These are phyloP conservation scores for Microplitis deprimator DNA, from an alignment of 2,888 invertebrate species.

Conservation along the genomic window DNA sequence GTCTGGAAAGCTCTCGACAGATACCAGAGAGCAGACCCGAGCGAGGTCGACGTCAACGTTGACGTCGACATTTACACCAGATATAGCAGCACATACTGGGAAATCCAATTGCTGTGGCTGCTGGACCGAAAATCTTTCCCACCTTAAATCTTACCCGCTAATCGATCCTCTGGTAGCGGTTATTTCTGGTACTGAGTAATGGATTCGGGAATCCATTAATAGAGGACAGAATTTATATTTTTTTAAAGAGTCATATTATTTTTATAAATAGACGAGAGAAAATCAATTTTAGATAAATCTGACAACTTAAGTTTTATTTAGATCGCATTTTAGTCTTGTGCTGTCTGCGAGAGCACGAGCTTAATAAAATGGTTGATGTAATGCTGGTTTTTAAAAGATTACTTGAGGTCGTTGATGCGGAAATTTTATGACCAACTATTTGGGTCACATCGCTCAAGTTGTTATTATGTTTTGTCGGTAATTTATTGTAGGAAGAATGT, in stretches of 20 bases:
- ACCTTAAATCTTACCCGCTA: background rate
- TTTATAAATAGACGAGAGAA: too few relatives aligned
- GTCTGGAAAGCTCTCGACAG: background rate
- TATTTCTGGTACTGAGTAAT: background rate
- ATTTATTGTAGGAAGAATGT: background rate
- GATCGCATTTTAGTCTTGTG: background rate
- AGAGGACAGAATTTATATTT: background rate
- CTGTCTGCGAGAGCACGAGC: too few relatives aligned
- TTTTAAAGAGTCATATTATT: too few relatives aligned
- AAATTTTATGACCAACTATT: constrained; percentile 3
- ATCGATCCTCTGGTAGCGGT: background rate
- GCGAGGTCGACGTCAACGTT: too few relatives aligned
- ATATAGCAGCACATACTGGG: background rate
- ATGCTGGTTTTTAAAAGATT: constrained; percentile 3
- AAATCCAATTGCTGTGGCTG: background rate
- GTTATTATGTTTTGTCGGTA: constrained; percentile 6
- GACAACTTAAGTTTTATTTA: background rate
- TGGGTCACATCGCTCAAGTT: background rate
- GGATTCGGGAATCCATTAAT: background rate
- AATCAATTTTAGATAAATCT: too few relatives aligned
- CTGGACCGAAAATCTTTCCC: background rate
- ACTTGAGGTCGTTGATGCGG: background rate
- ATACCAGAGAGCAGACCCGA: background rate
- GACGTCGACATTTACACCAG: background rate
- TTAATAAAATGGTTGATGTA: background rate